Conservation (phyloP, 53 echinoderm and acorn worm genomes). For the Astropecten irregularis region DNA sequence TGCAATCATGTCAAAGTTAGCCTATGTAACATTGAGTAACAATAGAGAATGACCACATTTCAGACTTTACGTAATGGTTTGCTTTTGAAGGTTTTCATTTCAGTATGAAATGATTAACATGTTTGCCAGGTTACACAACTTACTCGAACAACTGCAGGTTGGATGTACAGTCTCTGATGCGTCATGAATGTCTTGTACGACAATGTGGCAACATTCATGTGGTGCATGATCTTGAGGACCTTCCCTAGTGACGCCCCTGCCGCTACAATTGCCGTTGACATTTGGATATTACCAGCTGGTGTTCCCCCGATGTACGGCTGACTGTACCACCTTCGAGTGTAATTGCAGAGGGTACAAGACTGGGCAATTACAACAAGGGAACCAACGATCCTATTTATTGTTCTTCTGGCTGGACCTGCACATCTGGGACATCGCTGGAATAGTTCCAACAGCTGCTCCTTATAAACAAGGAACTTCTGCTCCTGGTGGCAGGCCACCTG, state of each 20-base stretch:
- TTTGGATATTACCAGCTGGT: slow-evolving; percentile 43
- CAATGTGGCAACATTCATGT: background rate
- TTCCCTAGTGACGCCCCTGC: slow-evolving; percentile 20
- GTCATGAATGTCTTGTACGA: background rate
- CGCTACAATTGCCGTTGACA: slow-evolving; percentile 49
- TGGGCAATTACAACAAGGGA: background rate
- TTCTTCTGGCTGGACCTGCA: background rate
- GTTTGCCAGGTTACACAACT: too few species aligned
- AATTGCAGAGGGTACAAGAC: background rate
- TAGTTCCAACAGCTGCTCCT: slow-evolving; percentile 3
- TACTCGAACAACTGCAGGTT: slow-evolving; percentile 2
- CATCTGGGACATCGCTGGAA: slow-evolving; percentile 3
- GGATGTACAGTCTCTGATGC: slow-evolving; percentile 1
- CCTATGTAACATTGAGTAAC: too few species aligned
- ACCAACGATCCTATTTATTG: background rate
- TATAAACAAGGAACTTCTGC: slow-evolving; percentile 16
- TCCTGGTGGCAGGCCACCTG: background rate
- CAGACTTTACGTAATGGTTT: too few species aligned
- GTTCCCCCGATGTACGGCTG: slow-evolving; percentile 3
- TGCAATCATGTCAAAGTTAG: too few species aligned
- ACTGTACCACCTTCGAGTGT: background rate
- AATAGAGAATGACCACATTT: too few species aligned
- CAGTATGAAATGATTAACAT: too few species aligned
- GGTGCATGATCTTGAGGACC: background rate
- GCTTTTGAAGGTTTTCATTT: too few species aligned